Evolutionary conservation across 2,797 vertebrate species (phyloP).

Genomic region (Darevskia mixta): DNA sequence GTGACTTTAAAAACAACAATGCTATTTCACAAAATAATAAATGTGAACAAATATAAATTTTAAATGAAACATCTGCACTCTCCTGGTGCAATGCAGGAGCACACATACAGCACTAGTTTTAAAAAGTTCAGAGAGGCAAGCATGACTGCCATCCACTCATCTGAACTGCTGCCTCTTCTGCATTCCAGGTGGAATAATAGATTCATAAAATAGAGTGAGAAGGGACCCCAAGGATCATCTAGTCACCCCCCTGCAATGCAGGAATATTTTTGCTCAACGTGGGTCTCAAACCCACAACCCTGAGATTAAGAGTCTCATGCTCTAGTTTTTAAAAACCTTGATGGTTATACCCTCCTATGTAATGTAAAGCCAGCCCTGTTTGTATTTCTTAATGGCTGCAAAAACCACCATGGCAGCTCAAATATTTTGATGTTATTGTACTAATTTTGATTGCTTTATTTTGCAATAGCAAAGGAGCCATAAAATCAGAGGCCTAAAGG

Average conservation of each 20-base stretch:
- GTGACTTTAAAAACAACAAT: background rate
- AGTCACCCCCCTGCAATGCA: too few species aligned
- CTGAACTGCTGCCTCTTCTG: background rate
- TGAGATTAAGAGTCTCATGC: too few species aligned
- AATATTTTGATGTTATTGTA: too few species aligned
- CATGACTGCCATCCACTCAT: background rate
- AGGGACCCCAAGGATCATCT: too few species aligned
- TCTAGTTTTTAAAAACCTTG: background rate
- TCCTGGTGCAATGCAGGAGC: background rate
- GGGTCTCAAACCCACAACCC: too few species aligned
- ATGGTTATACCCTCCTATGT: background rate
- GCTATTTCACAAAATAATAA: background rate
- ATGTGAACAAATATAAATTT: background rate
- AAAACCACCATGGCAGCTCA: background rate
- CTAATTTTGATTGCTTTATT: too few species aligned
- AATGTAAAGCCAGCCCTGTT: background rate
- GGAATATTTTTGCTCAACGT: too few species aligned
- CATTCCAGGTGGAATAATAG: background rate
- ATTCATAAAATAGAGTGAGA: too few species aligned
- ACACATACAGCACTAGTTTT: background rate
- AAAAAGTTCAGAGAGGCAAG: background rate
- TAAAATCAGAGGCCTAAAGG: background rate
- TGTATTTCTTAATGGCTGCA: background rate
- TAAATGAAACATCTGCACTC: background rate
- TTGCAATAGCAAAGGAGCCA: too few species aligned